Evolutionary conservation across 2,888 invertebrate species (phyloP).

Genomic region (Cataglyphis albicans): DNA sequence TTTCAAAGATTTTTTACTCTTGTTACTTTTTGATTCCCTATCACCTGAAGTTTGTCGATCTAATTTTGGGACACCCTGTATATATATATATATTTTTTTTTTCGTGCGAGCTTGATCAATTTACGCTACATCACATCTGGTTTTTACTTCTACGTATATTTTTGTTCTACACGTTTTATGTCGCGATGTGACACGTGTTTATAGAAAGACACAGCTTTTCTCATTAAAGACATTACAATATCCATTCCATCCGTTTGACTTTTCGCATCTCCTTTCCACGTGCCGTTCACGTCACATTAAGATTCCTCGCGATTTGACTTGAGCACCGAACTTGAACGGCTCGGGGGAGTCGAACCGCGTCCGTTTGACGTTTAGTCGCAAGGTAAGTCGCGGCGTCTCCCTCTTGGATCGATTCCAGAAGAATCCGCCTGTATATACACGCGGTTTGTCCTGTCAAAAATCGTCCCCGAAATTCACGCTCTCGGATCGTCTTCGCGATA

Average conservation of each 20-base stretch:
- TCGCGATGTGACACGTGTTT: neutral
- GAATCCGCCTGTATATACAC: slow-evolving; percentile 22
- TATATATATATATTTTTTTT: too few relatives aligned
- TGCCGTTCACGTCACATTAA: neutral
- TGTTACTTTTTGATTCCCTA: too few relatives aligned
- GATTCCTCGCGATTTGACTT: neutral
- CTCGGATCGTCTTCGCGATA: neutral
- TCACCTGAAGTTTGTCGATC: too few relatives aligned
- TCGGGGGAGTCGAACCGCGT: slow-evolving; percentile 5
- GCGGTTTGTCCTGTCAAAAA: slow-evolving; percentile 43
- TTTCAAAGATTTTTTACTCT: too few relatives aligned
- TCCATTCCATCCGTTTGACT: neutral
- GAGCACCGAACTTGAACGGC: slow-evolving; percentile 7
- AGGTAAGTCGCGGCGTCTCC: slow-evolving; percentile 15
- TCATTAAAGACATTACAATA: neutral
- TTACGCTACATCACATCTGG: neutral
- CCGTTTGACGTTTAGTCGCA: slow-evolving; percentile 36
- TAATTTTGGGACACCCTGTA: too few relatives aligned
- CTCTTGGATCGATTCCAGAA: slow-evolving; percentile 65
- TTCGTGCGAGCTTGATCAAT: neutral
- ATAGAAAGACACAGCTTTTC: neutral
- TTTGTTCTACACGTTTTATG: neutral
- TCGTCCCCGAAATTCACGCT: neutral
- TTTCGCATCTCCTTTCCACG: neutral
- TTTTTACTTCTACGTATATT: neutral